A percentile compares a stretch with the other conserved stretches of the same genome.
Conservation (phyloP, 2,888 invertebrate species). For the Xestia sexstrigata region DNA sequence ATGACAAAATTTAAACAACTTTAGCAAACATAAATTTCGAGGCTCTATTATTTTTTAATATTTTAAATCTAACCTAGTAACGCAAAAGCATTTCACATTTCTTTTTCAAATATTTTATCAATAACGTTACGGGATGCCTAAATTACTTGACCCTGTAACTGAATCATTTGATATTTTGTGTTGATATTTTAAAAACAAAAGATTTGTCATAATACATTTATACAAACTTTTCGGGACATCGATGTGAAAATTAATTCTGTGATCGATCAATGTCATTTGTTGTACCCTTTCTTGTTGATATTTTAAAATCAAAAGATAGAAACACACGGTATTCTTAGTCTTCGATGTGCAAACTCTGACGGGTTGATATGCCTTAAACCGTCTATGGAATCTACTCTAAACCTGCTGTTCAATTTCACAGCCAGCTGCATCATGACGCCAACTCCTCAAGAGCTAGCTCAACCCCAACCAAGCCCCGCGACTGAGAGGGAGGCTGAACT, state of each 20-base stretch:
- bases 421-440: slow-evolving; percentile 51
- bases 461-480: not conserved
- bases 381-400: not conserved
- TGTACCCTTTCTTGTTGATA: not conserved
- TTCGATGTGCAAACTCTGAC: not conserved
- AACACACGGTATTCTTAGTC: not conserved
- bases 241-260: not conserved
- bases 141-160: not conserved
- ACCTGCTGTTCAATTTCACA: not conserved
- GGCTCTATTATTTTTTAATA: not conserved
- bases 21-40: not conserved
- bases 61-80: not conserved
- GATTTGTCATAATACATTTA: not conserved
- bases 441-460: slow-evolving; percentile 54
- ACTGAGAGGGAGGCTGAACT: not conserved
- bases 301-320: not conserved
- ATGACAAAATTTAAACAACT: not conserved
- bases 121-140: not conserved
- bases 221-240: not conserved
- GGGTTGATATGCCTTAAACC: not conserved
- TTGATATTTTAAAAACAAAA: not conserved
- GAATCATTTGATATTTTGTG: not conserved
- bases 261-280: not conserved
- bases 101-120: not conserved
- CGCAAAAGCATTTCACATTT: not conserved